Conservation (phyloP, 1,140 invertebrate species). For the Agraylea sexmaculata region DNA sequence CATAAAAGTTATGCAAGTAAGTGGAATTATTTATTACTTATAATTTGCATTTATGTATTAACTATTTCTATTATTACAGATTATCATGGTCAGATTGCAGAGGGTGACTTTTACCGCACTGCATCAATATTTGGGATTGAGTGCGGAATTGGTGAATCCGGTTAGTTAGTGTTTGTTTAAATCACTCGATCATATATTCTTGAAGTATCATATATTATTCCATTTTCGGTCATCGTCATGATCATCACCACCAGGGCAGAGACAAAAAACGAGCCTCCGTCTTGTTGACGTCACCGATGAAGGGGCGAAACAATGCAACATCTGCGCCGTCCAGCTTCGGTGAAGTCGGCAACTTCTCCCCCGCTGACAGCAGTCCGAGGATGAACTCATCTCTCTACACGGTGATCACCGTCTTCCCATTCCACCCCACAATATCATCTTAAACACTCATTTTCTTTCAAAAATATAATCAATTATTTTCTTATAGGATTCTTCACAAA, state of each 20-base stretch:
- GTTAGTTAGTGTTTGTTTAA: no score
- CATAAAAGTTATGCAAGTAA: constrained; percentile 86
- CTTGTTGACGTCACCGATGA: constrained; percentile 29
- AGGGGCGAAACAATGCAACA: constrained; percentile 21
- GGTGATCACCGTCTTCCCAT: no score
- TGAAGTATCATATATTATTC: no score
- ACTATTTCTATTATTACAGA: constrained; percentile 43
- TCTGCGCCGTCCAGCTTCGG: constrained; percentile 8
- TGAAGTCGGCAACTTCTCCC: constrained; percentile 16
- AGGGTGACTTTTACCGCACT: constrained; percentile 95
- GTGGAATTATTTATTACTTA: neutral
- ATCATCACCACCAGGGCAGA: constrained; percentile 22
- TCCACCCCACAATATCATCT: no score
- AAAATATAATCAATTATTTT: neutral
- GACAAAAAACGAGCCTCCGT: constrained; percentile 30
- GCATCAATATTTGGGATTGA: constrained; percentile 91
- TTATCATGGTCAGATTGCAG: constrained; percentile 96
- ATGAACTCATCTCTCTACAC: no score
- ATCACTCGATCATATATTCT: no score
- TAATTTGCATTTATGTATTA: constrained; percentile 1
- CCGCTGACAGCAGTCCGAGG: constrained; percentile 11
- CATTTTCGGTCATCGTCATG: no score
- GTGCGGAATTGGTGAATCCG: constrained; percentile 74
- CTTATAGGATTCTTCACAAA: neutral
- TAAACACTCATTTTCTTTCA: constrained; percentile 1